These are phyloP conservation scores for Brachypodius melanocephalos DNA, from an alignment of 2,113 vertebrate genomes.

Conservation along the genomic window DNA sequence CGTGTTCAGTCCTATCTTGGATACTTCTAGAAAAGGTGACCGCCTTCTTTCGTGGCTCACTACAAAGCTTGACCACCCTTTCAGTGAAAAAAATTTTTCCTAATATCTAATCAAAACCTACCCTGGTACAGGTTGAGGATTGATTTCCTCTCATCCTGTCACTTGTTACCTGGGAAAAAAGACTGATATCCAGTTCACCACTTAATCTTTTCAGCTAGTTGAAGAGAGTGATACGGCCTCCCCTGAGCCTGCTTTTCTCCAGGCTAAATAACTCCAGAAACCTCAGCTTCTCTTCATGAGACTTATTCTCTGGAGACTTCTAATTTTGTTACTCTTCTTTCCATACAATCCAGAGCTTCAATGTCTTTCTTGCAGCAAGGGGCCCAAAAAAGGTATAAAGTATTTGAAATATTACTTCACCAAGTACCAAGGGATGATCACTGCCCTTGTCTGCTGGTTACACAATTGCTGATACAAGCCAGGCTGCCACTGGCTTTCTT, in stretches of 20 bases:
- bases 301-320: not conserved
- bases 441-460: not conserved
- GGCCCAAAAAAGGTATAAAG: not conserved
- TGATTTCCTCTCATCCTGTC: not conserved
- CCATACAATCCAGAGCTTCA: not conserved
- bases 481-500: not conserved
- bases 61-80: not conserved
- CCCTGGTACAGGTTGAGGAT: not conserved
- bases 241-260: not conserved
- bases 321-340: not conserved
- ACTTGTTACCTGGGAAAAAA: not conserved
- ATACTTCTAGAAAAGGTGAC: not conserved
- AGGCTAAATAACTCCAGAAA: no score
- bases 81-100: not conserved
- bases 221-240: no score
- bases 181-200: no score
- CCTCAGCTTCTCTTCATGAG: not conserved
- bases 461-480: not conserved
- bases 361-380: not conserved
- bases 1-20: rapidly evolving
- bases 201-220: not conserved
- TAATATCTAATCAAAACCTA: not conserved
- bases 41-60: not conserved
- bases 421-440: not conserved
- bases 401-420: not conserved